These are phyloP conservation scores for Atta cephalotes DNA, from an alignment of 1,140 invertebrate genomes.

Conservation along the genomic window DNA sequence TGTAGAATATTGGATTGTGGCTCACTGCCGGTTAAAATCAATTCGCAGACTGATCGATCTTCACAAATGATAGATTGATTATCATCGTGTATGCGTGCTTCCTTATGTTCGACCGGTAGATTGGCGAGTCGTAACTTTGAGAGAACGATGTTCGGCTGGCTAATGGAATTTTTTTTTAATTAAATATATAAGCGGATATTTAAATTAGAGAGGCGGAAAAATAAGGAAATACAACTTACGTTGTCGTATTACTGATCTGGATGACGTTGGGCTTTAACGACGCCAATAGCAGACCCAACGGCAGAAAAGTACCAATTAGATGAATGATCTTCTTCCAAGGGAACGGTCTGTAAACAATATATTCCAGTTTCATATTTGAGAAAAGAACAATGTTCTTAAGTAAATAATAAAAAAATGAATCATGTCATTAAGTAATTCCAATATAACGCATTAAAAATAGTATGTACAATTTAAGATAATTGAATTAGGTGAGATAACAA, in stretches of 20 bases:
- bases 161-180: constrained; percentile 46
- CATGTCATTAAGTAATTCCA: background rate
- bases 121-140: constrained; percentile 79
- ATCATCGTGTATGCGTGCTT: constrained; percentile 1
- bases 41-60: constrained; percentile 80
- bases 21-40: constrained; percentile 76
- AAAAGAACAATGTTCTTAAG: background rate
- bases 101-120: constrained; percentile 81
- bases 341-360: constrained; percentile 72
- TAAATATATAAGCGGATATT: constrained; percentile 1
- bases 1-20: constrained; percentile 77
- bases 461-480: background rate
- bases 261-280: constrained; percentile 81
- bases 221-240: constrained; percentile 74
- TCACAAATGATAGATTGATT: constrained; percentile 74
- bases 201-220: constrained; percentile 9
- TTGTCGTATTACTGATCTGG: constrained; percentile 75
- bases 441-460: too few species aligned
- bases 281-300: constrained; percentile 83
- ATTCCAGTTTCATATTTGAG: background rate
- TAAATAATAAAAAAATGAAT: background rate
- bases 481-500: background rate
- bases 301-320: constrained; percentile 82
- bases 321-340: constrained; percentile 83
- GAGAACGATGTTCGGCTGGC: constrained; percentile 79